Conservation (phyloP, 2,888 invertebrate genomes). For the Odontothrips loti region DNA sequence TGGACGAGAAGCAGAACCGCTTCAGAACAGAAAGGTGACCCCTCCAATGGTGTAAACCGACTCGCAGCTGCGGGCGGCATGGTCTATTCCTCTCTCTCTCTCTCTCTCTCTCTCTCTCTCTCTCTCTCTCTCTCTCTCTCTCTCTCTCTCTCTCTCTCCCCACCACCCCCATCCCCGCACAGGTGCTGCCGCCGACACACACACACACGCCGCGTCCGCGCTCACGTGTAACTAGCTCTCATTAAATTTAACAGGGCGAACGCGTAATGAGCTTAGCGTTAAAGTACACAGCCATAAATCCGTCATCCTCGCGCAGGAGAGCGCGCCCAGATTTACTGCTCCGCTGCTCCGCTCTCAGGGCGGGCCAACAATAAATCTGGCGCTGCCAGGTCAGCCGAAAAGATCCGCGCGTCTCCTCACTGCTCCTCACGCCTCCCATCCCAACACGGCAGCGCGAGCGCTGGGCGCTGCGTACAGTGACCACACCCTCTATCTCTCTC, state of each 20-base stretch:
- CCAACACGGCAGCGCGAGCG: no score
- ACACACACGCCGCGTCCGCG: not conserved
- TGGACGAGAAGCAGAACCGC: no score
- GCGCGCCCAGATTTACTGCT: slow-evolving; percentile 3
- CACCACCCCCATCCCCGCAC: no score
- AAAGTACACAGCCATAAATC: slow-evolving; percentile 18
- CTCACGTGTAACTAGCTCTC: slow-evolving; percentile 4
- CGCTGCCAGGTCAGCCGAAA: slow-evolving; percentile 16
- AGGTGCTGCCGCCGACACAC: no score
- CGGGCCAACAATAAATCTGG: not conserved
- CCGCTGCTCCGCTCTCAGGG: not conserved
- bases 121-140: not conserved
- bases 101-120: not conserved
- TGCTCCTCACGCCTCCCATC: no score
- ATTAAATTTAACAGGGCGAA: slow-evolving; percentile 8
- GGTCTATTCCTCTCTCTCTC: not conserved
- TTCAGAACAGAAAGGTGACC: no score
- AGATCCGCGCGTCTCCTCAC: no score
- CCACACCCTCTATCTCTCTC: not conserved
- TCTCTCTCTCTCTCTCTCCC: not conserved
- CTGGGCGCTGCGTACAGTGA: no score
- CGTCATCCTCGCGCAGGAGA: not conserved
- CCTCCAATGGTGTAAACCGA: no score
- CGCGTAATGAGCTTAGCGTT: slow-evolving; percentile 14
- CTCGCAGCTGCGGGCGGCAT: not conserved